Conservation (phyloP, 2,888 invertebrate species). For the Hoplodrina ambigua region DNA sequence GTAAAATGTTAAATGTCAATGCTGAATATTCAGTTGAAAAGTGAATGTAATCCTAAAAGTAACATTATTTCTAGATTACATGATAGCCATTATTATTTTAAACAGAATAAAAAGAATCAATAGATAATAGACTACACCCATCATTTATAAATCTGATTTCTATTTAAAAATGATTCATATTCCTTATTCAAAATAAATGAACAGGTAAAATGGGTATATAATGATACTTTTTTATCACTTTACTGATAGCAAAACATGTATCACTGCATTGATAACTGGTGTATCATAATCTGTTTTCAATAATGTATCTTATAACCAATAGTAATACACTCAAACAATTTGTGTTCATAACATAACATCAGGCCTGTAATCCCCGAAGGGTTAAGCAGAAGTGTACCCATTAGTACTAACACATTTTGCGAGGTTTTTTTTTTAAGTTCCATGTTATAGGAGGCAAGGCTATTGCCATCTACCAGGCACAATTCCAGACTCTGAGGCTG, state of each 20-base stretch:
- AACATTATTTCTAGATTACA: constrained; percentile 8
- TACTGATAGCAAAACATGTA: constrained; percentile 43
- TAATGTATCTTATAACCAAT: constrained; percentile 26
- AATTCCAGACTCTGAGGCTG: no score
- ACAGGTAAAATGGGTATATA: constrained; percentile 39
- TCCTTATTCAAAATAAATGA: not conserved
- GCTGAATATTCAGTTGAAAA: constrained; percentile 3
- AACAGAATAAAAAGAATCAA: constrained; percentile 3
- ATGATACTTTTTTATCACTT: constrained; percentile 51
- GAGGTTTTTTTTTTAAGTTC: no score
- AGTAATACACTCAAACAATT: constrained; percentile 20
- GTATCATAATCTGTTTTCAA: constrained; percentile 56
- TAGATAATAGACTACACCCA: constrained; percentile 18
- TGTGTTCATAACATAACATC: not conserved
- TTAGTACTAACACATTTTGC: no score
- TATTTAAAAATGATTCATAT: constrained; percentile 29
- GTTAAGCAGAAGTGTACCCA: no score
- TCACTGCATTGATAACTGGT: constrained; percentile 41
- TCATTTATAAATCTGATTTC: constrained; percentile 19
- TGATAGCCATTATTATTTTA: constrained; percentile 34
- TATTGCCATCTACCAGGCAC: no score
- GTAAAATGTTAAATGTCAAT: constrained; percentile 23
- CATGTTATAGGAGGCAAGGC: no score
- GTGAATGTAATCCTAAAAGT: constrained; percentile 1
- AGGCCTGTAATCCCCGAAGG: no score